Conservation (phyloP, 2,888 invertebrate species). For the Orthosia gracilis region DNA sequence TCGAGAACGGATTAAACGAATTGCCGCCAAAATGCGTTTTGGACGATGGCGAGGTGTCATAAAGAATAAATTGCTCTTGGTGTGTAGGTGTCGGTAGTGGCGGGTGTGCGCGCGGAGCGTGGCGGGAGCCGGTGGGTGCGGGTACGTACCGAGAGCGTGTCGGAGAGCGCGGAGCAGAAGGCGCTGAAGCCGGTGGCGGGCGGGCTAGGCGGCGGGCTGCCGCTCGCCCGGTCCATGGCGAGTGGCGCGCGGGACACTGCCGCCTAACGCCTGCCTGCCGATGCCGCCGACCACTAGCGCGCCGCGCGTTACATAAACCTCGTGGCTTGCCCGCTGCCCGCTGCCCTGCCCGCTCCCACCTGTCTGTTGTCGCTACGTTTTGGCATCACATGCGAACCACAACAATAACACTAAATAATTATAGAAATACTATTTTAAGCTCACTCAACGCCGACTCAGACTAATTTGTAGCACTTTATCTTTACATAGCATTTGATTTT, state of each 20-base stretch:
- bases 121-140: slow-evolving; percentile 34
- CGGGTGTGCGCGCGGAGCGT: slow-evolving; percentile 18
- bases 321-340: slow-evolving; percentile 75
- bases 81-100: slow-evolving; percentile 59
- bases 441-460: slow-evolving; percentile 78
- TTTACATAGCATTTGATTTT: slow-evolving; percentile 69
- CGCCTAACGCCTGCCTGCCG: slow-evolving; percentile 85
- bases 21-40: slow-evolving; percentile 81
- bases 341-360: slow-evolving; percentile 85
- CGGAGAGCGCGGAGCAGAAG: slow-evolving; percentile 90
- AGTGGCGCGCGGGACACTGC: slow-evolving; percentile 78
- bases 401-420: slow-evolving; percentile 90
- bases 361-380: slow-evolving; percentile 88
- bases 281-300: slow-evolving; percentile 69
- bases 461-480: slow-evolving; percentile 80
- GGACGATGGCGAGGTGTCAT: slow-evolving; percentile 70
- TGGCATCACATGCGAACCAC: slow-evolving; percentile 87
- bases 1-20: slow-evolving; percentile 70
- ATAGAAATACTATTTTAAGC: slow-evolving; percentile 86
- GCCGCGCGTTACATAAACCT: slow-evolving; percentile 85
- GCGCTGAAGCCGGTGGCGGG: slow-evolving; percentile 87
- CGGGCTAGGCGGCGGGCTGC: slow-evolving; percentile 78
- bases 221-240: slow-evolving; percentile 84
- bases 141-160: slow-evolving; percentile 89
- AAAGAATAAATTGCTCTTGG: slow-evolving; percentile 65